These are phyloP conservation scores for Sylvilagus bachmani DNA, from an alignment of 2,113 vertebrate genomes.

Conservation along the genomic window DNA sequence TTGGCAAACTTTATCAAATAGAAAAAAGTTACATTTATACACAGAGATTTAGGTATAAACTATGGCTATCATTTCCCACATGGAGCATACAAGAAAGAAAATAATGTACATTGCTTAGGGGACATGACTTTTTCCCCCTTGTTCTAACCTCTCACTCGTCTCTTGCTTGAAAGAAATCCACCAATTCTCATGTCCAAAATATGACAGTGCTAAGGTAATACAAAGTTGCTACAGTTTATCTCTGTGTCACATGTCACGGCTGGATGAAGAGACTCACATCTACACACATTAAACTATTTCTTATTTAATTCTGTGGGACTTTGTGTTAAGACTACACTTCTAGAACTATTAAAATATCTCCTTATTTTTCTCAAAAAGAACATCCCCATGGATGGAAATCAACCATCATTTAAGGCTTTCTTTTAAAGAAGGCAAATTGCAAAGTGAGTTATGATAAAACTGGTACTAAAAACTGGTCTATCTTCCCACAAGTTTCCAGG, in stretches of 20 bases:
- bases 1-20: neutral
- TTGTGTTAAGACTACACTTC: neutral
- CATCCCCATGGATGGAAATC: neutral
- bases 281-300: neutral
- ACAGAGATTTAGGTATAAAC: neutral
- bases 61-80: neutral
- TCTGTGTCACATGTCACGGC: neutral
- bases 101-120: neutral
- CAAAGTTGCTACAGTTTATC: neutral
- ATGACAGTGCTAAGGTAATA: neutral
- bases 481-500: neutral
- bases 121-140: neutral
- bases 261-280: neutral
- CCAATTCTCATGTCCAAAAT: neutral
- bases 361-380: neutral
- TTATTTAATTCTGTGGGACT: neutral
- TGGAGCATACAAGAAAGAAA: neutral
- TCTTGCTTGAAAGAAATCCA: neutral
- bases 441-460: neutral
- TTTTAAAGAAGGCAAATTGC: neutral
- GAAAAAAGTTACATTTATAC: conserved; percentile 24
- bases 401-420: neutral
- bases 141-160: neutral
- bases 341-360: neutral
- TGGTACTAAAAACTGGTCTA: neutral